These are phyloP conservation scores for Pelusios castaneus DNA, from an alignment of 2,113 vertebrate genomes.

Conservation along the genomic window DNA sequence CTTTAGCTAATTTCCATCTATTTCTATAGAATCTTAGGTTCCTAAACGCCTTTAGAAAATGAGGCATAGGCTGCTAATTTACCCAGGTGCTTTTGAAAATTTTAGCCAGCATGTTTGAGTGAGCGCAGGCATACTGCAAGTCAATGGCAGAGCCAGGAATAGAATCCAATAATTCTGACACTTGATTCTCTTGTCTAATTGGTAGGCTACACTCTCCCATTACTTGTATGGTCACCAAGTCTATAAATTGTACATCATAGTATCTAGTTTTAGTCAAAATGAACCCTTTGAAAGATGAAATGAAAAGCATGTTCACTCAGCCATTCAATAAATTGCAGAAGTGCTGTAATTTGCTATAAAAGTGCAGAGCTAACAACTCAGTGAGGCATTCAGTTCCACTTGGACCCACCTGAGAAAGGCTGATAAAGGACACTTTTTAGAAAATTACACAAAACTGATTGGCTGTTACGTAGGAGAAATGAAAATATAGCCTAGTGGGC, in stretches of 20 bases:
- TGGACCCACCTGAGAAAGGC: background rate
- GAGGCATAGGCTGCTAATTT: background rate
- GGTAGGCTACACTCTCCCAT: background rate
- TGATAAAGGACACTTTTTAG: background rate
- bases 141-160: background rate
- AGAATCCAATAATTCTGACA: background rate
- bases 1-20: background rate
- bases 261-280: background rate
- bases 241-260: background rate
- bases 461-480: background rate
- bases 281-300: background rate
- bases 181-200: background rate
- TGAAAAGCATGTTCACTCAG: background rate
- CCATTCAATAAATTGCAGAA: background rate
- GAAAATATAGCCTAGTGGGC: background rate
- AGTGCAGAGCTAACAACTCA: background rate
- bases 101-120: background rate
- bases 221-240: background rate
- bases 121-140: background rate
- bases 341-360: background rate
- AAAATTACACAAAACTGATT: background rate
- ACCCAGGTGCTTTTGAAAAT: background rate
- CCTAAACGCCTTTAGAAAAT: background rate
- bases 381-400: background rate
- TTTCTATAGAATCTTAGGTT: background rate